Conservation (phyloP, 1,140 invertebrate genomes). For the Diabrotica undecimpunctata region DNA sequence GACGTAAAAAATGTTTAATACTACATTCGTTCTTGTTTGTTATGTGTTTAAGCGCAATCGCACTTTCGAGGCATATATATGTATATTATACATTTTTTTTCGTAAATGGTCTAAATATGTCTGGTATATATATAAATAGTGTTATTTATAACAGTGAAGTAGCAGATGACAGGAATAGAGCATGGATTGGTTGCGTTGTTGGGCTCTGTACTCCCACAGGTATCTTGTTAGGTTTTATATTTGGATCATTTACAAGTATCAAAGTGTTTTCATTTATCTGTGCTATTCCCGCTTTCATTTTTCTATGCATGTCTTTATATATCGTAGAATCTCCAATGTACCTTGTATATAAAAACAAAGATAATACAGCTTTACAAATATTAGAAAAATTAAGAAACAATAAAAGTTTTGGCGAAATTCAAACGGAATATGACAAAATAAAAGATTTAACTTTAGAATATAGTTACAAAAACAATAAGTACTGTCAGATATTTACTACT, state of each 20-base stretch:
- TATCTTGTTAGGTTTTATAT: slow-evolving; percentile 48
- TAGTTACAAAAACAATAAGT: neutral
- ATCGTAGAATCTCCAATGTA: slow-evolving; percentile 82
- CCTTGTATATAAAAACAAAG: slow-evolving; percentile 56
- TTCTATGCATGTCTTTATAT: slow-evolving; percentile 60
- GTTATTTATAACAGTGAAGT: slow-evolving; percentile 52
- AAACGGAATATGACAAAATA: neutral
- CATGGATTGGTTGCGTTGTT: slow-evolving; percentile 56
- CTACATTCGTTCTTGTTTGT: neutral
- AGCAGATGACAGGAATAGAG: slow-evolving; percentile 42
- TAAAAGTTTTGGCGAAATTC: neutral
- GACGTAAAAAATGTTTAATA: neutral
- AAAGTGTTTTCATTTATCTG: slow-evolving; percentile 61
- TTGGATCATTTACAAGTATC: slow-evolving; percentile 61
- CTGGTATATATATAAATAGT: neutral
- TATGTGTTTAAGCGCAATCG: neutral
- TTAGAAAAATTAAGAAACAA: slow-evolving; percentile 63
- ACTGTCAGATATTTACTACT: neutral
- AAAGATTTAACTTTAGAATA: neutral
- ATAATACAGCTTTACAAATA: slow-evolving; percentile 58
- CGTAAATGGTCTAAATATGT: neutral
- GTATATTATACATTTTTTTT: neutral
- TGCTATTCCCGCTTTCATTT: slow-evolving; percentile 57
- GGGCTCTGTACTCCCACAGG: slow-evolving; percentile 49
- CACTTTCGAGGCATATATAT: neutral